Evolutionary conservation across 2,113 vertebrate genomes (phyloP).

Genomic region (Oostethus manadensis): DNA sequence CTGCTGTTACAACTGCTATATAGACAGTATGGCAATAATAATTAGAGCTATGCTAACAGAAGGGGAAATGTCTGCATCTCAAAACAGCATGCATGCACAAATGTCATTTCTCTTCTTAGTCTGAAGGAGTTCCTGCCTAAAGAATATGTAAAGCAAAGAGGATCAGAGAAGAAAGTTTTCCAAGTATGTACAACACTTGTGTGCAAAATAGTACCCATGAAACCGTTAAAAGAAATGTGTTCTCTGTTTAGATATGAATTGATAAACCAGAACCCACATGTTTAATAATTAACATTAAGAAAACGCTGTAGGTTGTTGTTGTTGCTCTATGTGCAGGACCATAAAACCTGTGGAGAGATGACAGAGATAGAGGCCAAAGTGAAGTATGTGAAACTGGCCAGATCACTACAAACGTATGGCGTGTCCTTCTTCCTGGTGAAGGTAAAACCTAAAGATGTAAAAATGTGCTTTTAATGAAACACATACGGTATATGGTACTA

Average conservation of each 20-base stretch:
- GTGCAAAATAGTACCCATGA: background rate
- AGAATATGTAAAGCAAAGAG: constrained; percentile 78
- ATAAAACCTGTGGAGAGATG: constrained; percentile 96
- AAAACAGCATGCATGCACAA: constrained; percentile 49
- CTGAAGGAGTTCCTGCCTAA: constrained; percentile 80
- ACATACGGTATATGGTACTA: background rate
- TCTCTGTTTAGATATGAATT: background rate
- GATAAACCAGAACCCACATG: constrained; percentile 5
- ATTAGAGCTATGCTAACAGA: constrained; percentile 61
- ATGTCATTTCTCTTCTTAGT: constrained; percentile 60
- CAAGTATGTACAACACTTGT: constrained; percentile 60
- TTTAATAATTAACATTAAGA: background rate
- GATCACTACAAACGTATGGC: constrained; percentile 90
- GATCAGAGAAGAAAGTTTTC: constrained; percentile 79
- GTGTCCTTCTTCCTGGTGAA: constrained; percentile 98
- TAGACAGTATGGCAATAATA: constrained; percentile 44
- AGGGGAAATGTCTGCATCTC: constrained; percentile 48
- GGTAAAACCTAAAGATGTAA: constrained; percentile 64
- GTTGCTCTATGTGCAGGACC: constrained; percentile 75
- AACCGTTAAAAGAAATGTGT: background rate
- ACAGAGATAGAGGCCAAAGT: constrained; percentile 97
- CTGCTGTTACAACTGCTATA: constrained; percentile 56
- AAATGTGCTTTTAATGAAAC: no score
- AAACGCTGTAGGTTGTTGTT: constrained; percentile 2
- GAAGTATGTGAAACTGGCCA: constrained; percentile 94